Base-by-base conservation (phyloP, 2,888 invertebrate genomes). In the Melipona bicolor region DNA sequence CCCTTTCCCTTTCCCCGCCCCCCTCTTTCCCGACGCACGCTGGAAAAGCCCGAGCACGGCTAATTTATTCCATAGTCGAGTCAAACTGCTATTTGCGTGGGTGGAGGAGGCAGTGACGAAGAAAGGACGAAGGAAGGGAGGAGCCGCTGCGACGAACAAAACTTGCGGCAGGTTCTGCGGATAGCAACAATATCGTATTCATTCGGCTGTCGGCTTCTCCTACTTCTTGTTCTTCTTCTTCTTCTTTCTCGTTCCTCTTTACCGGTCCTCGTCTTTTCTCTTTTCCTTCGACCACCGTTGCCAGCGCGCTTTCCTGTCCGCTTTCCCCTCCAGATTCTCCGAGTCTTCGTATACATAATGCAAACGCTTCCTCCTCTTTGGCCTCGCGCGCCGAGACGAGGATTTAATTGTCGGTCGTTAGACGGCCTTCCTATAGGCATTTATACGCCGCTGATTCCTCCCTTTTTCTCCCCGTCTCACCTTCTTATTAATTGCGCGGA, bases 31-130 rank as follows among this genome's bases (percentile, higher is more conserved):
- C 68, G 27, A 15, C 75, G 50, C 52, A 52, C 77, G 19, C 32
- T 32, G 77, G 76, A 68, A 69, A 86, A 84, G 81, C 86, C 79
- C 74, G 64, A 77, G 86, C 81, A 71, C 74, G 85, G 88, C 89
- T 92, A 92, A 92, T 92, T 92, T 92, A 92, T 92, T 92, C 91
- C 86, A 84, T 76, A 70, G 89, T 87, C 75, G 72, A 81, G 87
- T 86, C 87, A 89, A 89, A 88, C 87, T 85, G 89, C 83, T 90
- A 87, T 90, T 90, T 87, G 88, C 78, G 84, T 84, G 83, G 77
- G 86, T 70, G 36, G 73, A 78, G 64, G 62, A 78, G 61, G 62
- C 49, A 56, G 36, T 13, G 80, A 69, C 43, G 52, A 36, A 50
- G 21, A 49, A 59, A 49, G 82, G 17, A 32, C 62, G 62, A 27